Evolutionary conservation across 2,797 vertebrate species (phyloP).

Genomic region (Hozukius guyotensis): DNA sequence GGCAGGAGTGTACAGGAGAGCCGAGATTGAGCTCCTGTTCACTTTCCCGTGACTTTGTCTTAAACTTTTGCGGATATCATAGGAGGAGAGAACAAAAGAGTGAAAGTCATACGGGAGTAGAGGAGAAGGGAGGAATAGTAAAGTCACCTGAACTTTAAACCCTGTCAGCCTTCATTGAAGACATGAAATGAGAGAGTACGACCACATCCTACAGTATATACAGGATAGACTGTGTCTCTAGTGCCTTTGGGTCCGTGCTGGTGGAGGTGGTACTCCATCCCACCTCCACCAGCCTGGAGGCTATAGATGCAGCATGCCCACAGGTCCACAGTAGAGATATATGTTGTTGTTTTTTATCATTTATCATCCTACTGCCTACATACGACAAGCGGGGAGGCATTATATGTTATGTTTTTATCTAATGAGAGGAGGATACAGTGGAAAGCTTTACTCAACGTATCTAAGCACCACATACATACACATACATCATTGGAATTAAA

Average conservation of each 20-base stretch:
- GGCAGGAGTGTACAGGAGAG: conserved; percentile 3
- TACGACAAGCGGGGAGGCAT: conserved; percentile 16
- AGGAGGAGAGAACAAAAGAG: conserved; percentile 14
- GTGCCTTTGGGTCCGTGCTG: conserved; percentile 3
- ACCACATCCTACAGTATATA: not conserved
- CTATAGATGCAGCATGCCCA: conserved; percentile 21
- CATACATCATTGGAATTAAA: not conserved
- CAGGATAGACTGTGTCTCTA: not conserved
- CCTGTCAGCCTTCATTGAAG: not conserved
- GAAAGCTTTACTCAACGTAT: conserved; percentile 15
- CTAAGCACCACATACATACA: not conserved
- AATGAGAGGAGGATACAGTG: conserved; percentile 30
- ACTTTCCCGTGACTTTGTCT: conserved; percentile 58
- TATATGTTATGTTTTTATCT: conserved; percentile 17
- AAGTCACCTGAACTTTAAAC: conserved; percentile 27
- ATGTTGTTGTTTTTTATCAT: not conserved
- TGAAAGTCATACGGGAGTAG: conserved; percentile 17
- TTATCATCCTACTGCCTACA: conserved; percentile 22
- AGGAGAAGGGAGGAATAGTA: conserved; percentile 2
- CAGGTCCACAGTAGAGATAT: not conserved
- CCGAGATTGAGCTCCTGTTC: conserved; percentile 24
- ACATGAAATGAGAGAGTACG: not conserved
- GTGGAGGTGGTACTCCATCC: conserved; percentile 3
- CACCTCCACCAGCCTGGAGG: conserved; percentile 16
- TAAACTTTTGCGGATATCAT: conserved; percentile 46